Evolutionary conservation across 2,888 invertebrate species (phyloP).

Genomic region (Dryomyza anilis): DNA sequence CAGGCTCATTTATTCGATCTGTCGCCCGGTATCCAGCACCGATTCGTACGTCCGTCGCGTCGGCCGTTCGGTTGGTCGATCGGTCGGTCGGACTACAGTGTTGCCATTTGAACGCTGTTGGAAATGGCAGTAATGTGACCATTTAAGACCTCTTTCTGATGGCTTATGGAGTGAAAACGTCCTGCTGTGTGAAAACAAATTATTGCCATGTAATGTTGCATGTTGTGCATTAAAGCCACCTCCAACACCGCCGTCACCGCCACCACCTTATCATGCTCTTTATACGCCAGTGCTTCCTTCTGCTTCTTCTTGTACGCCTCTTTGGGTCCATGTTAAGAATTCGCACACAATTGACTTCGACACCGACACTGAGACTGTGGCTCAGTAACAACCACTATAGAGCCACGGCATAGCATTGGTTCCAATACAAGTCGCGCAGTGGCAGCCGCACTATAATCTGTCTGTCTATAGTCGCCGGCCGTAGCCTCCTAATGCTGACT

Average conservation of each 20-base stretch:
- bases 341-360: background rate
- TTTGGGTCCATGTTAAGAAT: background rate
- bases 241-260: background rate
- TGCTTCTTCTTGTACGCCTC: no score
- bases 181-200: conserved; percentile 59
- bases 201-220: conserved; percentile 59
- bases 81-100: conserved; percentile 25
- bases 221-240: conserved; percentile 42
- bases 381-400: background rate
- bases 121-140: conserved; percentile 55
- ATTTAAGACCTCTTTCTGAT: conserved; percentile 57
- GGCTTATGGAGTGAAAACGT: conserved; percentile 58
- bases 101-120: conserved; percentile 53
- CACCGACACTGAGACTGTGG: background rate
- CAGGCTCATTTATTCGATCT: background rate
- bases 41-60: background rate
- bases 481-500: conserved; percentile 39
- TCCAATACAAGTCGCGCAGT: background rate
- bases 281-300: no score
- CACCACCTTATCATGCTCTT: no score
- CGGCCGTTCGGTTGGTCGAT: no score
- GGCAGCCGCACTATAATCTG: no score
- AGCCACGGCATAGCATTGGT: background rate
- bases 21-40: background rate
- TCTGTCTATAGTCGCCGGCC: no score